These are phyloP conservation scores for Xestia rhomboidea DNA, from an alignment of 2,888 invertebrate genomes.

Conservation along the genomic window DNA sequence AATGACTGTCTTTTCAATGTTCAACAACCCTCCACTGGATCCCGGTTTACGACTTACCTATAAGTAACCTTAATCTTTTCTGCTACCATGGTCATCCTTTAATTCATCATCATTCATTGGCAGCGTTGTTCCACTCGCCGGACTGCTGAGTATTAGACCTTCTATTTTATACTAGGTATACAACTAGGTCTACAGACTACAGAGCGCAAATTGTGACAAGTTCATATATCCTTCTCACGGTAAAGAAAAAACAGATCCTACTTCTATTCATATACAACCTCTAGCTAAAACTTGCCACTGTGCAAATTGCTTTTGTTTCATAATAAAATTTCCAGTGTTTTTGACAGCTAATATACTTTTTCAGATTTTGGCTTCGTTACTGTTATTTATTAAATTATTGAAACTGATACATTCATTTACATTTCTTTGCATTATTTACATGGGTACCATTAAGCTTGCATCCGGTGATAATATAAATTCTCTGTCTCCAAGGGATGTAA, in stretches of 20 bases:
- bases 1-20: no score
- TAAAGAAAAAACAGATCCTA: no score
- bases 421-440: conserved; percentile 51
- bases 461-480: conserved; percentile 76
- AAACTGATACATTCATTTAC: conserved; percentile 18
- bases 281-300: neutral
- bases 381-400: conserved; percentile 7
- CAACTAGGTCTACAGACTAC: no score
- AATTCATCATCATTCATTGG: neutral
- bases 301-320: conserved; percentile 48
- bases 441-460: conserved; percentile 74
- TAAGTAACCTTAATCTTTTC: neutral
- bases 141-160: neutral
- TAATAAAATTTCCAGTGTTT: conserved; percentile 16
- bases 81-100: neutral
- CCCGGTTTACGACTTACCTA: no score
- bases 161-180: neutral
- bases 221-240: no score
- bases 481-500: conserved; percentile 60
- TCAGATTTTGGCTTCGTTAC: conserved; percentile 25
- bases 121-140: neutral
- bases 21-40: no score
- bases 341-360: conserved; percentile 38
- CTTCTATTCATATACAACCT: conserved; percentile 17
- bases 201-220: no score